These are phyloP conservation scores for Papilio polytes DNA, from an alignment of 1,140 invertebrate genomes.

Conservation along the genomic window DNA sequence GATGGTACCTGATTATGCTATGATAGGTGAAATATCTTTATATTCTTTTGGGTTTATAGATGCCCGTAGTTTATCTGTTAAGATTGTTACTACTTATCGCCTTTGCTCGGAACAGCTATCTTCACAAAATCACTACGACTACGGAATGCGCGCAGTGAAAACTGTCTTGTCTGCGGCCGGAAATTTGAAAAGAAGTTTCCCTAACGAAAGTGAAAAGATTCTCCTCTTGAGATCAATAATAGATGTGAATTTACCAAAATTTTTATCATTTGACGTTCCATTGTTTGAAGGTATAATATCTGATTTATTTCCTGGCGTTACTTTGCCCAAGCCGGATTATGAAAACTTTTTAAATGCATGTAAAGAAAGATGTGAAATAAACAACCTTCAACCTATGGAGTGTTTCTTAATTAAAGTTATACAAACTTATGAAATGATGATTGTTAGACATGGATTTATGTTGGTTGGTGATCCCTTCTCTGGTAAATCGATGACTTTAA, in stretches of 20 bases:
- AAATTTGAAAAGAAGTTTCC: conserved; percentile 93
- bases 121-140: conserved; percentile 97
- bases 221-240: conserved; percentile 93
- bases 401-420: conserved; percentile 91
- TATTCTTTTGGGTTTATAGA: conserved; percentile 97
- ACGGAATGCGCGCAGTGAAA: conserved; percentile 93
- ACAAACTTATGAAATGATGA: conserved; percentile 96
- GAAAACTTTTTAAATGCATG: conserved; percentile 85
- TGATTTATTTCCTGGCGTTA: conserved; percentile 94
- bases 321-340: conserved; percentile 90
- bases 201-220: conserved; percentile 91
- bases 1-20: conserved; percentile 97
- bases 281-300: conserved; percentile 96
- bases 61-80: conserved; percentile 93
- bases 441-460: conserved; percentile 97
- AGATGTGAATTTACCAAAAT: conserved; percentile 97
- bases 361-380: conserved; percentile 84
- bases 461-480: conserved; percentile 95
- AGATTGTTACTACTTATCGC: conserved; percentile 96
- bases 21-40: conserved; percentile 96
- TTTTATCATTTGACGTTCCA: conserved; percentile 94
- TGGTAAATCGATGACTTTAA: conserved; percentile 90
- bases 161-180: conserved; percentile 91
- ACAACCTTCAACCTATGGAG: conserved; percentile 90
- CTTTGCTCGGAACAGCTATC: conserved; percentile 96